Evolutionary conservation across 2,113 vertebrate genomes (phyloP).

Genomic region (Leptobrachium leishanense): DNA sequence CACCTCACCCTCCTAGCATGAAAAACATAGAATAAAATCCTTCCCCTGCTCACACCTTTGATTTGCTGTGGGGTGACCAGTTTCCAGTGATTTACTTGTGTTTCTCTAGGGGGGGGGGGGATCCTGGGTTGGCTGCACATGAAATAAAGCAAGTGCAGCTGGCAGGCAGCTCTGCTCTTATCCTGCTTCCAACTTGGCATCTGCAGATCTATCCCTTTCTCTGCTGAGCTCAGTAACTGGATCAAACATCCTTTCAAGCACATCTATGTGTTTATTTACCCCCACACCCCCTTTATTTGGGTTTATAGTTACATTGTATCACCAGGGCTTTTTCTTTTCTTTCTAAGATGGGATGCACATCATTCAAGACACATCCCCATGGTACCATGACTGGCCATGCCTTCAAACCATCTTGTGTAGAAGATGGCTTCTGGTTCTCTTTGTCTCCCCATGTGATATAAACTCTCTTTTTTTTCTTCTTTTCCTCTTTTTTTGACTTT

Average conservation of each 20-base stretch:
- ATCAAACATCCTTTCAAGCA: background rate
- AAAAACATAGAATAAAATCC: background rate
- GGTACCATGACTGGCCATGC: background rate
- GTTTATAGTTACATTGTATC: background rate
- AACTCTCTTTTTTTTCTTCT: background rate
- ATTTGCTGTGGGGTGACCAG: background rate
- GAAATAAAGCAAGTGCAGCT: background rate
- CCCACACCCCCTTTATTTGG: background rate
- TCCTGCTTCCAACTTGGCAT: slow-evolving; percentile 12
- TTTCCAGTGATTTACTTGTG: slow-evolving; percentile 5
- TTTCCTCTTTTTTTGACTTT: background rate
- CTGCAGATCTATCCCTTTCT: background rate
- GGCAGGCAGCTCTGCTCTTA: background rate
- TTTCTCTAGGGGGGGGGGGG: background rate
- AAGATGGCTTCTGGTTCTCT: background rate
- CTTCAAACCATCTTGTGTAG: background rate
- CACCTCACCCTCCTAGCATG: background rate
- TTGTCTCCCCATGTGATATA: background rate
- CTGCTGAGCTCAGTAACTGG: slow-evolving; percentile 8
- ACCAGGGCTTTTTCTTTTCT: background rate
- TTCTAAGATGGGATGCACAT: background rate
- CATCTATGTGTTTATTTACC: background rate
- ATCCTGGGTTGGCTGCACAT: slow-evolving; percentile 32
- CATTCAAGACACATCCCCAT: background rate
- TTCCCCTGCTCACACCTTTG: background rate